Base-by-base conservation (phyloP, 2,888 invertebrate species). In the Belgica antarctica region DNA sequence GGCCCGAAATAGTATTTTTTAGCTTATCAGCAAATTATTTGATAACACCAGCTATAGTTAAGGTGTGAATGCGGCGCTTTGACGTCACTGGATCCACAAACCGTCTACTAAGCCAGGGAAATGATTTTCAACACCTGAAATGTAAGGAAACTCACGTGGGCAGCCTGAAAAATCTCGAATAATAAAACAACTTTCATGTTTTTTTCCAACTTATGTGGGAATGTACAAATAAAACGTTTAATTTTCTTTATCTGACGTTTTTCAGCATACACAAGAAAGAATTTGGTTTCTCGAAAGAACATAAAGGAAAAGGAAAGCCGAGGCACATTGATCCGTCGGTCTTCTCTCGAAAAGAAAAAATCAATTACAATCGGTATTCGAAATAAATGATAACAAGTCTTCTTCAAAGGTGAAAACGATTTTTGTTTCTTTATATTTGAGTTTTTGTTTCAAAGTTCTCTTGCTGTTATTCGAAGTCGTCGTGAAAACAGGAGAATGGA, bases 151-250 rank as follows among this genome's bases (percentile, higher is more conserved):
- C n/a, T n/a, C n/a, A n/a, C n/a, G n/a, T n/a, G n/a, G 34, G 34
- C 10, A 41, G 15, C 5, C 52, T 52, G 52, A 22, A 52, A 52
- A 27, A 59, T 59, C 2, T 59, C n/a, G 27, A 59, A 52, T n/a
- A 7, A 52, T 15, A 52, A 52, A 25, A 59, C 59, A 59, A 59
- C 12, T 3, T 52, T 41, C 1, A 57, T 68, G 46, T 68, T n/a
- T n/a, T n/a, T n/a, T n/a, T n/a, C 47, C 28, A 57, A 57, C 68
- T 68, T 25, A 68, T 57, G n/a, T n/a, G 68, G 68, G 68, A 68
- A 68, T 68, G 68, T 68, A 57, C 57, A 68, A 68, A 68, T 19
- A 57, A 66, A 57, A 68, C 15, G 8, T 57, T 68, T 28, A 41
- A 31, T 52, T 52, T 52, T 15, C 31, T 68, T 22, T 31, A 22